phyloP scores from a whole-genome alignment of 1,140 invertebrate genomes.

The Psix sp. region DNA sequence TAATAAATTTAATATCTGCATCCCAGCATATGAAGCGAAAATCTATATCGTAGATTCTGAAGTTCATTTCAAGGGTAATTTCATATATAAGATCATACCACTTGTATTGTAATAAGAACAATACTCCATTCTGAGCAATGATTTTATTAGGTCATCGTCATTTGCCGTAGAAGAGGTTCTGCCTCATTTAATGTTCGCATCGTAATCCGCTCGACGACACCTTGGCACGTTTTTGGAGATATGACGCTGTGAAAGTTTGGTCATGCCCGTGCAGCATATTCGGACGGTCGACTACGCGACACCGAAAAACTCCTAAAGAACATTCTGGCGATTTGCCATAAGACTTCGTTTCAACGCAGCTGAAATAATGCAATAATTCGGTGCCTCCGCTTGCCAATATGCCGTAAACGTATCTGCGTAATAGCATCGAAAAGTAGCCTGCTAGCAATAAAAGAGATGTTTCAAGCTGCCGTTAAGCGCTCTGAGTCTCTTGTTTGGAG shows the following conservation, averaged over 20 bases:
- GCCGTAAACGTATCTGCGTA: slow-evolving; percentile 71
- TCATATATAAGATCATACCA: no score
- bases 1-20: no score
- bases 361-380: slow-evolving; percentile 71
- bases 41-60: no score
- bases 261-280: slow-evolving; percentile 64
- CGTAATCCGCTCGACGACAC: slow-evolving; percentile 49
- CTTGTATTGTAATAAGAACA: slow-evolving; percentile 43
- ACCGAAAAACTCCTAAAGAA: slow-evolving; percentile 58
- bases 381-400: slow-evolving; percentile 73
- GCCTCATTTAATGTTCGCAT: slow-evolving; percentile 40
- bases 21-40: no score
- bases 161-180: slow-evolving; percentile 35
- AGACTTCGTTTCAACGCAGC: slow-evolving; percentile 66
- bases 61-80: no score
- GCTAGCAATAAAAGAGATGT: slow-evolving; percentile 71
- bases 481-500: slow-evolving; percentile 45
- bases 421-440: slow-evolving; percentile 69
- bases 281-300: slow-evolving; percentile 52
- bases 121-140: slow-evolving; percentile 38
- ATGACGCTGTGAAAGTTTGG: slow-evolving; percentile 39
- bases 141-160: slow-evolving; percentile 54
- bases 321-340: slow-evolving; percentile 72
- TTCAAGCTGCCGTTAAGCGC: slow-evolving; percentile 62
- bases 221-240: slow-evolving; percentile 56